Base-by-base conservation (phyloP, 1,140 invertebrate species). In the Pseudomyrmex sp. region DNA sequence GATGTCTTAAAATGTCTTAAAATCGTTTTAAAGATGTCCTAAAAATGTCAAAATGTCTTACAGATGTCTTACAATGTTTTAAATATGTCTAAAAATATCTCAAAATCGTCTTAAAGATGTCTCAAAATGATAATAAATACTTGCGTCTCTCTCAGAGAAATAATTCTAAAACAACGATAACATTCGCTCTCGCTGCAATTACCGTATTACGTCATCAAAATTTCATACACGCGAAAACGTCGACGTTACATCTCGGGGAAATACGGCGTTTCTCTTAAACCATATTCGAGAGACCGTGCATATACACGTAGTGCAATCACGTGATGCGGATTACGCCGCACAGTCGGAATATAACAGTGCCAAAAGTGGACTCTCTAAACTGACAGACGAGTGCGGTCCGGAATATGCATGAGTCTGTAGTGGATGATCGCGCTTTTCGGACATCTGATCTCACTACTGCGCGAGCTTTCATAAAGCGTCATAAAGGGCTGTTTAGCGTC, bases 361-460 rank as follows among this genome's bases (percentile, higher is more conserved):
- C 66, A 84, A 70, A 79, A 77, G 75, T 79, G 82, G 23, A 44
- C 54, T 69, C 75, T 62, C 65, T n/a, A 62, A 52, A 59, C 54
- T 79, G 65, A 84, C 76, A 48, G 76, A 59, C 65, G 59, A 62
- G 58, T 62, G 44, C 69, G 63, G 46, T 74, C 75, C 63, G 44
- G 46, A 84, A 84, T 84, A 84, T 82, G 83, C 83, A 84, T 72
- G 83, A 84, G 35, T 13, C 44, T 44, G 70, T 54, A 82, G 10
- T 62, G n/a, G 26, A 73, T 62, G 68, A 65, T 82, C 76, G 23
- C 61, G 83, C 56, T 73, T 63, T 59, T 61, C 35, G 20, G 35
- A 65, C n/a, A 73, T 82, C 70, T 62, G 79, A 65, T 44, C 68
- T 84, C 75, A 58, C 66, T 20, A 75, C 26, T 35, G 35, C 35